Conservation (phyloP, 2,113 vertebrate genomes). For the Bettongia penicillata region DNA sequence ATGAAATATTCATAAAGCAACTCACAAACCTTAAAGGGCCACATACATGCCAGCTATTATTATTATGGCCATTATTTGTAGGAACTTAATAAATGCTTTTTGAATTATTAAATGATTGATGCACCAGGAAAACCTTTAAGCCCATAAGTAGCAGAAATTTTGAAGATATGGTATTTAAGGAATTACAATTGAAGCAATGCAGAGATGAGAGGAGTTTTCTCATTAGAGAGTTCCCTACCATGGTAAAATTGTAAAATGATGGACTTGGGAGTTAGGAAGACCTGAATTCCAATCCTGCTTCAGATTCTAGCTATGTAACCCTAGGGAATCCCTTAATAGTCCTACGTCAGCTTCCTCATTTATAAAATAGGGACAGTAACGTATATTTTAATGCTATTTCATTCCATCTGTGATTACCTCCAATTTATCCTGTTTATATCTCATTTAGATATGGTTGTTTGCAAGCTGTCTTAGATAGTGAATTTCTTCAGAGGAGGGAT, state of each 20-base stretch:
- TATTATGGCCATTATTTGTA: neutral
- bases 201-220: neutral
- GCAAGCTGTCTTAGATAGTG: neutral
- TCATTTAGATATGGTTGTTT: neutral
- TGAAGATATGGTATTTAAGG: neutral
- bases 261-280: neutral
- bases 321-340: no score
- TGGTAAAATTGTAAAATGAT: neutral
- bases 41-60: neutral
- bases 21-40: neutral
- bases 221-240: neutral
- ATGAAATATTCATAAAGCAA: neutral
- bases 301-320: neutral
- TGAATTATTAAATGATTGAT: neutral
- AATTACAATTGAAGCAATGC: neutral
- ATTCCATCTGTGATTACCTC: neutral
- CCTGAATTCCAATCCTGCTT: neutral
- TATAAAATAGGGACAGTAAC: neutral
- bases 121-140: neutral
- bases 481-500: neutral
- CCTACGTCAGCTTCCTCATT: neutral
- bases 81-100: neutral
- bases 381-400: neutral
- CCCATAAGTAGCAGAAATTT: neutral
- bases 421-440: neutral